phyloP scores from a whole-genome alignment of 2,113 vertebrate genomes.

The Ageneiosus marmoratus region DNA sequence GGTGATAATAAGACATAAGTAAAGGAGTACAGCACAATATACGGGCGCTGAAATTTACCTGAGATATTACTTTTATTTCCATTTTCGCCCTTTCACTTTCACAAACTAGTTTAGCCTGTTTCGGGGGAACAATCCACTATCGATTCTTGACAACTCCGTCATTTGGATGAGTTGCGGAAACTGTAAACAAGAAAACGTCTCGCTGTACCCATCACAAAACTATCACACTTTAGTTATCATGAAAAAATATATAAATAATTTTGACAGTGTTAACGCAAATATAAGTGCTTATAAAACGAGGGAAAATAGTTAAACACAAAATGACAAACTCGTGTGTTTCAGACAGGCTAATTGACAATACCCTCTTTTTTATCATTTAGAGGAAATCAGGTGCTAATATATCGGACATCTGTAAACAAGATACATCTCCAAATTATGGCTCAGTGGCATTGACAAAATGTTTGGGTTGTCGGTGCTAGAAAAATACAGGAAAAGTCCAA shows the following conservation, averaged over 20 bases:
- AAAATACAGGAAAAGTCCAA: not conserved
- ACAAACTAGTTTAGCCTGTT: constrained; percentile 56
- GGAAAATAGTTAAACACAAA: constrained; percentile 51
- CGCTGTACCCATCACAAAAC: constrained; percentile 5
- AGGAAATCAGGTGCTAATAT: constrained; percentile 64
- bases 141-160: constrained; percentile 22
- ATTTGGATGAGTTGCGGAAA: constrained; percentile 42
- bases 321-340: constrained; percentile 49
- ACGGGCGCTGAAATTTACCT: constrained; percentile 77
- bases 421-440: constrained; percentile 59
- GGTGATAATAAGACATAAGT: constrained; percentile 23
- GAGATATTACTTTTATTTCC: constrained; percentile 74
- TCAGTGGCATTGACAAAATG: constrained; percentile 53
- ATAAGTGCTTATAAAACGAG: constrained; percentile 78
- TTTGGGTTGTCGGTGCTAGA: constrained; percentile 23
- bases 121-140: not conserved
- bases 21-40: constrained; percentile 48
- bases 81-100: constrained; percentile 66
- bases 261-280: constrained; percentile 61
- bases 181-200: constrained; percentile 68
- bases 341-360: not conserved
- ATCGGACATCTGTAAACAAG: constrained; percentile 55
- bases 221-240: constrained; percentile 2
- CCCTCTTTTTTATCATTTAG: constrained; percentile 52
- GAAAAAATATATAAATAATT: constrained; percentile 9